These are phyloP conservation scores for Hybognathus amarus DNA, from an alignment of 2,797 vertebrate genomes.

Conservation along the genomic window DNA sequence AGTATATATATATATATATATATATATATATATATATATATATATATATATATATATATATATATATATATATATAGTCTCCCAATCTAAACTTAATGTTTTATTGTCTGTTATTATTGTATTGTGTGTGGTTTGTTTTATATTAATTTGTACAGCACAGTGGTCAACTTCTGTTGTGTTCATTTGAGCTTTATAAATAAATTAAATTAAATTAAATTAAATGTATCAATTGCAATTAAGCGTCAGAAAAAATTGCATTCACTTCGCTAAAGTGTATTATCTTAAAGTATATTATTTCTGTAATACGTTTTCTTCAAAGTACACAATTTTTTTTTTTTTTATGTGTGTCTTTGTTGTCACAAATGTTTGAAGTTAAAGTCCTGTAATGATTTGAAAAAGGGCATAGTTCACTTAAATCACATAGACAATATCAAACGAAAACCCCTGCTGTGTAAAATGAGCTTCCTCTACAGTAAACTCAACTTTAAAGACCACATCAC, in stretches of 20 bases:
- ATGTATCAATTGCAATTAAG: not conserved
- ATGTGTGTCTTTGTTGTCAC: not conserved
- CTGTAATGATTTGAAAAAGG: not conserved
- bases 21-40: too few relatives aligned
- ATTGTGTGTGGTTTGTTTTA: too few relatives aligned
- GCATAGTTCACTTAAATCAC: not conserved
- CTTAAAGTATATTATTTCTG: not conserved
- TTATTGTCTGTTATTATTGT: too few relatives aligned
- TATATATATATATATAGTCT: too few relatives aligned
- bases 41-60: too few relatives aligned
- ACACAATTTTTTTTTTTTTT: too few relatives aligned
- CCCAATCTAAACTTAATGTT: too few relatives aligned
- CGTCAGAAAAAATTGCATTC: not conserved
- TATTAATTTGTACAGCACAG: too few relatives aligned
- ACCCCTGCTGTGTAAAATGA: constrained; percentile 4
- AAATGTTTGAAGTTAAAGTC: not conserved
- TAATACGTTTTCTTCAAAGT: not conserved
- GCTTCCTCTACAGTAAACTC: not conserved
- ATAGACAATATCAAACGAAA: not conserved
- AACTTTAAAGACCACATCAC: not conserved
- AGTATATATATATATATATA: too few relatives aligned
- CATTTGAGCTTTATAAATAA: too few relatives aligned
- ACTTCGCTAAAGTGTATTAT: not conserved
- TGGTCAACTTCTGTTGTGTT: too few relatives aligned
- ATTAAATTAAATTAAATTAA: too few relatives aligned